Percentiles rank a stretch among this genome's conserved stretches.
Evolutionary conservation across 2,888 invertebrate species (phyloP).

Genomic region (Apodemia duryi): DNA sequence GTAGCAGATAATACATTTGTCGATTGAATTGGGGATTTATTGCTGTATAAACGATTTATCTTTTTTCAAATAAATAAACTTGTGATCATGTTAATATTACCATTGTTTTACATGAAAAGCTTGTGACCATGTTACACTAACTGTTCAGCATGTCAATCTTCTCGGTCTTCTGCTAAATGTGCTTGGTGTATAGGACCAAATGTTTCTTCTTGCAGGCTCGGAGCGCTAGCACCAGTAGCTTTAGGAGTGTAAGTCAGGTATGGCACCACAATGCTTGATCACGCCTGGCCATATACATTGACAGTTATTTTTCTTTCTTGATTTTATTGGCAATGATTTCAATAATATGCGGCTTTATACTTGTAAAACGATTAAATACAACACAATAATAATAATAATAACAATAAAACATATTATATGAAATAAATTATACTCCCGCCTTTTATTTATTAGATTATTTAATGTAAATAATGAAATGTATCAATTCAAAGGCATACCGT

Average conservation of each 20-base stretch:
- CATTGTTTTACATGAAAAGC: background rate
- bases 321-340: conserved; percentile 58
- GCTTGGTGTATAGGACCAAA: conserved; percentile 75
- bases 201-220: conserved; percentile 87
- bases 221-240: conserved; percentile 93
- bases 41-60: too few relatives aligned
- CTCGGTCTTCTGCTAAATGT: conserved; percentile 69
- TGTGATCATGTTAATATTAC: background rate
- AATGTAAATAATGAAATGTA: too few relatives aligned
- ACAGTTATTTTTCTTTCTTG: conserved; percentile 46
- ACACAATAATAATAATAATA: too few relatives aligned
- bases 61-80: conserved; percentile 1
- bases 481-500: too few relatives aligned
- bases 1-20: too few relatives aligned
- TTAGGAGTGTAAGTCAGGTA: conserved; percentile 94
- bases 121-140: conserved; percentile 37
- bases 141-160: conserved; percentile 63
- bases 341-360: conserved; percentile 24
- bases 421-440: too few relatives aligned
- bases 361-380: conserved; percentile 8
- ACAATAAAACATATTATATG: too few relatives aligned
- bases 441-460: too few relatives aligned
- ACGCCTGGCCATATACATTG: conserved; percentile 55
- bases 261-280: conserved; percentile 58
- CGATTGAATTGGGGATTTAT: too few relatives aligned